phyloP scores from a whole-genome alignment of 1,140 invertebrate species.

The Acromyrmex echinatior region DNA sequence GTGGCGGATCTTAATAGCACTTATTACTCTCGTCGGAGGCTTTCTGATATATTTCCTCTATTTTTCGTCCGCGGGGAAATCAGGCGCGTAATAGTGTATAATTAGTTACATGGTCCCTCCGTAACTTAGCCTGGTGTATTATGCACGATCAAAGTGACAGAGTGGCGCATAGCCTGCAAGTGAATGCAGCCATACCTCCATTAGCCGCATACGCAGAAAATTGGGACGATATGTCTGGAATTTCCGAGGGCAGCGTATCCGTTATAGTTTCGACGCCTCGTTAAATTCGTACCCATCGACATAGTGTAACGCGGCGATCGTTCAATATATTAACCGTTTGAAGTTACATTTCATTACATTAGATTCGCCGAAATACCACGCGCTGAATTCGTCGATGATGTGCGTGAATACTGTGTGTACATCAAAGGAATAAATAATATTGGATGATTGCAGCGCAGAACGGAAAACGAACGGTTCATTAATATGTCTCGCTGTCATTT shows the following conservation, averaged over 20 bases:
- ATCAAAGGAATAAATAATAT: conserved; percentile 56
- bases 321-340: conserved; percentile 66
- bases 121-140: conserved; percentile 84
- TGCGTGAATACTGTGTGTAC: neutral
- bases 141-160: conserved; percentile 85
- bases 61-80: conserved; percentile 86
- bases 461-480: conserved; percentile 20
- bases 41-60: conserved; percentile 84
- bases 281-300: conserved; percentile 52
- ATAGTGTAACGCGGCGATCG: conserved; percentile 40
- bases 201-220: conserved; percentile 70
- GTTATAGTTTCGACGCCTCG: conserved; percentile 42
- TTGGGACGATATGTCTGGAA: conserved; percentile 70
- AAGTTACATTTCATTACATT: conserved; percentile 62
- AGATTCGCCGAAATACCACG: conserved; percentile 56
- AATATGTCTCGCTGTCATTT: conserved; percentile 44
- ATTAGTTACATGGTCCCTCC: conserved; percentile 83
- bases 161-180: conserved; percentile 73
- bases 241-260: conserved; percentile 39
- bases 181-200: conserved; percentile 72
- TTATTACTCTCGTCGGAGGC: conserved; percentile 84
- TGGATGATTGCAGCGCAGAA: conserved; percentile 35
- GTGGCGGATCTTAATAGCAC: conserved; percentile 83
- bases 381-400: conserved; percentile 59
- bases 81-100: conserved; percentile 85